Percentiles rank a stretch among this genome's conserved stretches.
Evolutionary conservation across 2,797 vertebrate species (phyloP).

Genomic region (Vultur gryphus): DNA sequence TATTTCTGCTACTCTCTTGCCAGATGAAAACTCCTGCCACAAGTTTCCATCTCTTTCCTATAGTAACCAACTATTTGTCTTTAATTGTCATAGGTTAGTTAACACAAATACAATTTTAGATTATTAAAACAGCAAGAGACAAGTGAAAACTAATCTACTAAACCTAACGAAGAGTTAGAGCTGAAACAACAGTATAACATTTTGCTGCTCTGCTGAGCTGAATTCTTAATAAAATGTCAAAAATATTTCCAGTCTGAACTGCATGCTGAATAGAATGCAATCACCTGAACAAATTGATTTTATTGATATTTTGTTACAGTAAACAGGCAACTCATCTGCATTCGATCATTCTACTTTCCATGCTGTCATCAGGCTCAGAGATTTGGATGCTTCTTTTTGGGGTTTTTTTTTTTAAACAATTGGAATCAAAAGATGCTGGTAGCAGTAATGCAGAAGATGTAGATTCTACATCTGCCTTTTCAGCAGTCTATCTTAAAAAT

Average conservation of each 20-base stretch:
- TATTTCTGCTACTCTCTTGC: background rate
- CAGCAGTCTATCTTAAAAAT: background rate
- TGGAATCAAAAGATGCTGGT: background rate
- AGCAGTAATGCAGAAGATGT: background rate
- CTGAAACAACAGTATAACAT: background rate
- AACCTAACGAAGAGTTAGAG: background rate
- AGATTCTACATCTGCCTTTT: background rate
- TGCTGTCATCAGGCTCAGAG: background rate
- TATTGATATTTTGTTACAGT: slow-evolving; percentile 8
- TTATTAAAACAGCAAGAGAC: background rate
- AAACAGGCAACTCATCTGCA: slow-evolving; percentile 14
- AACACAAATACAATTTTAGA: background rate
- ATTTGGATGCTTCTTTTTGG: background rate
- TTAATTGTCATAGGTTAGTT: background rate
- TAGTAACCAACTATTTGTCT: background rate
- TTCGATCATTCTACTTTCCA: background rate
- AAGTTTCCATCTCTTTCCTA: background rate
- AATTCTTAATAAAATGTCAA: slow-evolving; percentile 11
- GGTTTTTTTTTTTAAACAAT: background rate
- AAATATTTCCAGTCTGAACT: background rate
- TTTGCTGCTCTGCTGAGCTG: slow-evolving; percentile 1
- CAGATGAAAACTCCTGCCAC: background rate
- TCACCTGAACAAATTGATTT: slow-evolving; percentile 21
- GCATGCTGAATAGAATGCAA: background rate
- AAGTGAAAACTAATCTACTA: background rate